Base-by-base conservation (phyloP, 2,113 vertebrate genomes). In the Beaufortia kweichowensis region DNA sequence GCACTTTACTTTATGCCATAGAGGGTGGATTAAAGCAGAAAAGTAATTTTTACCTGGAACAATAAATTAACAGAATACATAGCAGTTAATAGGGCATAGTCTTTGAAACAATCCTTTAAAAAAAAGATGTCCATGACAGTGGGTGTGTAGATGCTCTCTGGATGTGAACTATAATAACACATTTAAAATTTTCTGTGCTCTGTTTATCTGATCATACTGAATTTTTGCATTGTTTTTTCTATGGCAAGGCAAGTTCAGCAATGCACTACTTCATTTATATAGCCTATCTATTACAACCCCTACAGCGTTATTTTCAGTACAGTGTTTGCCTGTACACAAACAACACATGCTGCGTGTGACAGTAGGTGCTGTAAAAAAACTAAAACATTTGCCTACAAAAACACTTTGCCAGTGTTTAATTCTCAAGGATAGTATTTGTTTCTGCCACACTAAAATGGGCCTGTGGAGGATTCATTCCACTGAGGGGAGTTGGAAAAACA, bases 401-500 rank as follows among this genome's bases (percentile, higher is more conserved):
- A 85, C 85, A 70, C 35, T 84, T 78, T 76, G 64, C 78, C 78
- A 76, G 85, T 79, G 81, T 86, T 77, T 84, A 84, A 84, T 86
- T 85, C 87, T 72, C 69, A 77, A 81, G 29, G 59, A 46, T 87
- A 70, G 86, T 82, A 84, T 88, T 84, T 78, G 86, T 88, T 87
- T 84, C 83, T 66, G 77, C 15, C 17, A 28, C 60, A 60, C 81
- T 77, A 81, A 81, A 82, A 76, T 69, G 78, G 62, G 82, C 75
- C 78, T 69, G 70, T 81, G 82, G 77, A 73, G 78, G 62, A 86
- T 84, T 53, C 28, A 76, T 61, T 1, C 14, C 73, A 28, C 77
- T 24, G 79, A 1, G 60, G 86, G 80, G 69, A 69, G 78, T 17
- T 85, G 69, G 78, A 87, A 85, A 81, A 88, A 86, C 85, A 86